Base-by-base conservation (phyloP, 2,113 vertebrate genomes). In the Microcebus jonahi region DNA sequence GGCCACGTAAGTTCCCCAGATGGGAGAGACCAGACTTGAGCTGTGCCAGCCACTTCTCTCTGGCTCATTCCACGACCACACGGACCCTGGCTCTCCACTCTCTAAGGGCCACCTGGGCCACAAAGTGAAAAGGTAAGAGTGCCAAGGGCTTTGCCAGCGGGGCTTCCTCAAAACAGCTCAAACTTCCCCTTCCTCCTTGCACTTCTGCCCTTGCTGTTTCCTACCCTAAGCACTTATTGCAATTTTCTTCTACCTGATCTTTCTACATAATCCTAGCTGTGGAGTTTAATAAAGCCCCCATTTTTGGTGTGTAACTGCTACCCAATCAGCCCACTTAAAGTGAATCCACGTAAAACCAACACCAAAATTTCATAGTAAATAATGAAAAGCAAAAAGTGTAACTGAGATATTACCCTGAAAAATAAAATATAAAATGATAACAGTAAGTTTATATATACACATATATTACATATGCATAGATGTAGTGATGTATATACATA, bases 381-480 rank as follows among this genome's bases (percentile, higher is more conserved):
- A 76, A 29, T 48, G 23, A 45, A 65, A 70, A 61, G 18, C n/a
- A 34, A 81, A 55, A 75, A 50, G n/a, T 45, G 50, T n/a, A 23
- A 21, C 88, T 63, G 50, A 88, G 57, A 82, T 12, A 61, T 96
- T 55, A 27, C 20, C 31, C 57, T 96, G 73, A 71, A 87, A 80
- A 94, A 68, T 29, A 23, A 91, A n/a, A 71, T 84, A 65, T 12
- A 82, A 95, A 79, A 81, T 63, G n/a, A 53, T 61, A 14, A 55
- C 27, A 81, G 17, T 31, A 71, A 23, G 21, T 82, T 23, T 61
- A 48, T 50, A 79, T 29, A 45, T 18, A 76, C 3, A 50, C 14
- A 67, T 8, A n/a, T 50, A 42, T 61, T 1, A 73, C 15, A 75
- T 53, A 50, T 53, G 59, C 4, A 83, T 18, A 57, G n/a, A 77